phyloP scores from a whole-genome alignment of 2,888 invertebrate genomes.

The Standfussiana lucernea region DNA sequence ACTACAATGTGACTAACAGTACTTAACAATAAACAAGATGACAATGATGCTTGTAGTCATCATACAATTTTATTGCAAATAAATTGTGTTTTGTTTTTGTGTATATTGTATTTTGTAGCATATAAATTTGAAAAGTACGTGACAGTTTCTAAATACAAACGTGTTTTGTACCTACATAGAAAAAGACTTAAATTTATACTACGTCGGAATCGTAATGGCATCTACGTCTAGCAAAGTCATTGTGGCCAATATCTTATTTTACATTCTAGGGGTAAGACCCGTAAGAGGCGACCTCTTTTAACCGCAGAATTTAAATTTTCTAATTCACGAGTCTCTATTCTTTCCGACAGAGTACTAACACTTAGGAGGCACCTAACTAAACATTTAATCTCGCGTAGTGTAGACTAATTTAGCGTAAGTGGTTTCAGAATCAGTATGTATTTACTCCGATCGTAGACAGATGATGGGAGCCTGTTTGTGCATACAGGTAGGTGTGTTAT shows the following conservation, averaged over 20 bases:
- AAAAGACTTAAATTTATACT: too few relatives aligned
- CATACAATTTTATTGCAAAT: background rate
- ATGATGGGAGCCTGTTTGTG: constrained; percentile 40
- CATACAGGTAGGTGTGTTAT: constrained; percentile 22
- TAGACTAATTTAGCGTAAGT: background rate
- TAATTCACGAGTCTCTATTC: background rate
- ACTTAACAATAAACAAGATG: too few relatives aligned
- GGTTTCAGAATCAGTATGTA: constrained; percentile 2
- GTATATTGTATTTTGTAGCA: too few relatives aligned
- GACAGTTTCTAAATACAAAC: background rate
- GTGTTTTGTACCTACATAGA: background rate
- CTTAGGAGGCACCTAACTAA: background rate
- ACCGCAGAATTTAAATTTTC: background rate
- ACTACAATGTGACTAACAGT: background rate
- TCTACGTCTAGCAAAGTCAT: background rate
- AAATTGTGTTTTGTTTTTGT: too few relatives aligned
- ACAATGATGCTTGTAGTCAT: background rate
- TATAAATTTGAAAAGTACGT: constrained; percentile 17
- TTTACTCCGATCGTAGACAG: constrained; percentile 14
- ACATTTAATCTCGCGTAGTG: background rate
- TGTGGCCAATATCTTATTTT: background rate
- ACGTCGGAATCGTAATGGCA: background rate
- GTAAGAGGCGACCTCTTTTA: background rate
- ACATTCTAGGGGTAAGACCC: background rate
- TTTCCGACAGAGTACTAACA: background rate